Base-by-base conservation (phyloP, 64 coral and sea anemone genomes). In the Catalaphyllia jardinei region DNA sequence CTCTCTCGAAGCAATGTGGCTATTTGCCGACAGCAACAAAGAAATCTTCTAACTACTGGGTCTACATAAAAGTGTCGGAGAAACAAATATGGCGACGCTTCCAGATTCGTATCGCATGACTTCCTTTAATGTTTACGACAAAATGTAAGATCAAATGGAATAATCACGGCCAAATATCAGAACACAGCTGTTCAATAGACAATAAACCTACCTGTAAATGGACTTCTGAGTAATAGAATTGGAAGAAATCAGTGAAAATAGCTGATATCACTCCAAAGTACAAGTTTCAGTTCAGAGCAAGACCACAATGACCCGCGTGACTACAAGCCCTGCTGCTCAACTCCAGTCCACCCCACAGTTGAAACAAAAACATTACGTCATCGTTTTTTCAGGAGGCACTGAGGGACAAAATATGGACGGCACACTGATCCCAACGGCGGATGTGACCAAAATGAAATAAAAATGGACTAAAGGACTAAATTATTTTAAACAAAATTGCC, bases 261-360 rank as follows among this genome's bases (percentile, higher is more conserved):
- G 63, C 62, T 17, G 63, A 85, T 17, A 85, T 28, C 11, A 17
- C 79, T 42, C 19, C 63, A 62, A 83, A 22, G 80, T 85, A 25
- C 62, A 69, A 85, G 63, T 85, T 69, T 85, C 62, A 52, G 62
- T 85, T 71, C 81, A 71, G 61, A 85, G 31, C 63, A 85, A 27
- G 38, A 39, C 81, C 81, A 85, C 17, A 85, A 85, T n/a, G 62
- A 85, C 81, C 81, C 81, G 81, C 81, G 81, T 85, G 81, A 69
- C 81, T 71, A 46, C 35, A 69, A 51, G 63, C 62, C 81, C 81
- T 71, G 62, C 59, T 3, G 29, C 63, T 85, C 35, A 85, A 85
- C 12, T 85, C 64, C 81, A 85, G 81, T 20, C 81, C 81, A 85
- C 81, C 81, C 81, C 81, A 71, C 63, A 71, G 61, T 50, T 71